A percentile compares a stretch with the other conserved stretches of the same genome.
Conservation (phyloP, 2,113 vertebrate genomes). For the Gymnorhina tibicen region DNA sequence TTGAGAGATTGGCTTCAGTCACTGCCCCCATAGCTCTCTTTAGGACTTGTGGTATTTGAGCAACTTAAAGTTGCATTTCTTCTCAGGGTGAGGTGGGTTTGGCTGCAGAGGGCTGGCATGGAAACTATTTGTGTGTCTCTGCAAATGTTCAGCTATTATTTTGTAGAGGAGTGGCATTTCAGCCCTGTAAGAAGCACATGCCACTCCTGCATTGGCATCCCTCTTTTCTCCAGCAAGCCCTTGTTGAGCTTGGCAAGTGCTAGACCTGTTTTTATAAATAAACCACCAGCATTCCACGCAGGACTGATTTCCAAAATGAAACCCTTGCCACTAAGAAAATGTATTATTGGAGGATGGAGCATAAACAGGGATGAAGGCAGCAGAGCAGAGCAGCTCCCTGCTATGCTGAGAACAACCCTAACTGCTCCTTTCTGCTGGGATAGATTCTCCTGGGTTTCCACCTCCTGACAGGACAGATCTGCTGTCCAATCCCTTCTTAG, state of each 20-base stretch:
- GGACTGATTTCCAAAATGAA: neutral
- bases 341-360: neutral
- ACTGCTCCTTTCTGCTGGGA: neutral
- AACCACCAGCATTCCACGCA: constrained; percentile 9
- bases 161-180: neutral
- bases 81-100: constrained; percentile 5
- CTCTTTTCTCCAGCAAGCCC: neutral
- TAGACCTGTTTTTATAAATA: constrained; percentile 33
- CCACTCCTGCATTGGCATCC: neutral
- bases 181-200: neutral
- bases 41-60: neutral
- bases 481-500: neutral
- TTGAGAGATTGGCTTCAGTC: neutral
- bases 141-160: neutral
- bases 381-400: neutral
- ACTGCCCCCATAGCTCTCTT: neutral
- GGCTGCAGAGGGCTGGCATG: neutral
- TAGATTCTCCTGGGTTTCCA: neutral
- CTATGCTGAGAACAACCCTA: neutral
- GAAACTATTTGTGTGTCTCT: neutral
- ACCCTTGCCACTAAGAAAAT: rapidly evolving
- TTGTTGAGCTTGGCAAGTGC: constrained; percentile 5
- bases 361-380: neutral
- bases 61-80: neutral
- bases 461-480: neutral